phyloP scores from a whole-genome alignment of 2,797 vertebrate species.

The Perodicticus potto region DNA sequence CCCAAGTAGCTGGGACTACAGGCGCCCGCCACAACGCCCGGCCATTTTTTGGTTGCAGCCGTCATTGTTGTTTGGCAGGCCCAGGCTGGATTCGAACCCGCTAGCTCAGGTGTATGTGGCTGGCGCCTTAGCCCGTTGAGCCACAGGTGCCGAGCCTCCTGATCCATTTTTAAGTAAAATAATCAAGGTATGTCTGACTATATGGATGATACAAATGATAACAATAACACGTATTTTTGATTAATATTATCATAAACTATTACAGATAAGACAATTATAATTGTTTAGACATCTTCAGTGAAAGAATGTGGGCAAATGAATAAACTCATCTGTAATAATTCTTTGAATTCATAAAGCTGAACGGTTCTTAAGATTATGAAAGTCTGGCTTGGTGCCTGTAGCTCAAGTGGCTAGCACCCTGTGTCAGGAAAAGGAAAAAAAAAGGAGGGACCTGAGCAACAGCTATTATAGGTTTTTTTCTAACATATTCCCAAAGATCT shows the following conservation, averaged over 20 bases:
- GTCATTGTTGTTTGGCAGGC: too few relatives aligned
- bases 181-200: background rate
- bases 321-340: background rate
- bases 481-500: background rate
- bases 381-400: background rate
- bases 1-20: too few relatives aligned
- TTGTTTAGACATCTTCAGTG: background rate
- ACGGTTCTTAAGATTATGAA: constrained; percentile 30
- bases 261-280: background rate
- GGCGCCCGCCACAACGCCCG: too few relatives aligned
- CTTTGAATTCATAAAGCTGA: constrained; percentile 25
- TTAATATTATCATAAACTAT: background rate
- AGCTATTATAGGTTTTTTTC: background rate
- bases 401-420: too few relatives aligned
- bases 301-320: background rate
- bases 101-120: too few relatives aligned
- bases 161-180: constrained; percentile 27
- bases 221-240: background rate
- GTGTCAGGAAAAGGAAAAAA: too few relatives aligned
- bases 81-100: too few relatives aligned
- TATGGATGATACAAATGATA: background rate
- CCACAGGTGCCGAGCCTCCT: background rate
- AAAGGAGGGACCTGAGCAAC: background rate
- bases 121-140: too few relatives aligned
- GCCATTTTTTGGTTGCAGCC: too few relatives aligned